A percentile compares a stretch with the other conserved stretches of the same genome.
Evolutionary conservation across 2,797 vertebrate species (phyloP).

Genomic region (Lepilemur septentrionalis): DNA sequence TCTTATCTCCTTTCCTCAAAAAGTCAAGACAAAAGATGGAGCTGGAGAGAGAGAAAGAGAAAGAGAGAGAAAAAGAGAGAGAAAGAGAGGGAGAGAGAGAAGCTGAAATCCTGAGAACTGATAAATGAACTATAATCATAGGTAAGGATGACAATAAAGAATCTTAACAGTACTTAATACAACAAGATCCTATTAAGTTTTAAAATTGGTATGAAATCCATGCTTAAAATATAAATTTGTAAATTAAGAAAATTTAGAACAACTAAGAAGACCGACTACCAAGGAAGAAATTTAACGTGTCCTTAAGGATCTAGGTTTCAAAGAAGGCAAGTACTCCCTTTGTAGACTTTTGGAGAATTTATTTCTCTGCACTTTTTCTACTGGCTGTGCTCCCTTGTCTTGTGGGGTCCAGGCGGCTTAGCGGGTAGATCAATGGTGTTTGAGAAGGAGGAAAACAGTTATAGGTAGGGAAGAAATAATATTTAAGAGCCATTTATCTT

Average conservation of each 20-base stretch:
- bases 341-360: neutral
- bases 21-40: neutral
- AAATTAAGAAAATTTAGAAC: neutral
- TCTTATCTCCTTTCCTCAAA: neutral
- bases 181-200: neutral
- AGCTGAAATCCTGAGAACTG: no score
- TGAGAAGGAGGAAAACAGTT: rapidly evolving
- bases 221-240: neutral
- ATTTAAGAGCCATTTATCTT: neutral
- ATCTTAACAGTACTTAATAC: neutral
- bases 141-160: no score
- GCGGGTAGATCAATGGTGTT: rapidly evolving
- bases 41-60: no score
- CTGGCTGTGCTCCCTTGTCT: rapidly evolving
- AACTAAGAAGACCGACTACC: neutral
- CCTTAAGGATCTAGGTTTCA: no score
- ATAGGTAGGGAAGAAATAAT: neutral
- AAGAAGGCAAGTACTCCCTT: neutral
- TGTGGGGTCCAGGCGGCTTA: no score
- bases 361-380: neutral
- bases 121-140: neutral
- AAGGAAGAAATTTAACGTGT: no score
- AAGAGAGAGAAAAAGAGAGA: rapidly evolving
- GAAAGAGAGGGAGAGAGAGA: rapidly evolving
- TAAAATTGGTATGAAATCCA: neutral